Conservation (phyloP, 2,113 vertebrate genomes). For the Charina bottae region DNA sequence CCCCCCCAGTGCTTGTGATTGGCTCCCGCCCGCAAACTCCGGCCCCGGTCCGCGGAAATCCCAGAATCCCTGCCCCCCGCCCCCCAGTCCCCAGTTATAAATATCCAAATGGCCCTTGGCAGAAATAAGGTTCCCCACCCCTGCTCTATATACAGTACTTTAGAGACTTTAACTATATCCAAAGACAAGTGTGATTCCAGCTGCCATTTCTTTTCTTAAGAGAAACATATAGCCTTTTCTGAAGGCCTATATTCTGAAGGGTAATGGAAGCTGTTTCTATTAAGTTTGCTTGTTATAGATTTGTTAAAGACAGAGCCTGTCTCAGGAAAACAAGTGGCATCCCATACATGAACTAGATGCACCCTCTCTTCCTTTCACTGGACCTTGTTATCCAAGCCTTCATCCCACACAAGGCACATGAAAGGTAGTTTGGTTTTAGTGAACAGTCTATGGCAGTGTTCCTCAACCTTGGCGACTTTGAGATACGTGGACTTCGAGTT, state of each 20-base stretch:
- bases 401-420: neutral
- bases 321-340: conserved; percentile 14
- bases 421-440: neutral
- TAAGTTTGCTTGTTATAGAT: neutral
- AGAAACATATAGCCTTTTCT: neutral
- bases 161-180: neutral
- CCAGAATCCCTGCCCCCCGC: too few species aligned
- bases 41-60: too few species aligned
- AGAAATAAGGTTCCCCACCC: too few species aligned
- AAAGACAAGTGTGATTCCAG: neutral
- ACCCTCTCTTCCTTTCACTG: neutral
- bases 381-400: neutral
- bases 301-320: conserved; percentile 5
- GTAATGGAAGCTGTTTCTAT: neutral
- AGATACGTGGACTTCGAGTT: too few species aligned
- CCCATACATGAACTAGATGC: neutral
- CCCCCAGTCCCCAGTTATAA: too few species aligned
- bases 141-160: too few species aligned
- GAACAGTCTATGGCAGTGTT: neutral
- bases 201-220: neutral
- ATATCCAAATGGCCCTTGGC: too few species aligned
- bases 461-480: too few species aligned
- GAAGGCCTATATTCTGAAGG: neutral
- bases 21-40: too few species aligned
- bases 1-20: too few species aligned